A percentile compares a stretch with the other conserved stretches of the same genome.
phyloP scores from a whole-genome alignment of 2,888 invertebrate species.

The Amaurobius ferox region DNA sequence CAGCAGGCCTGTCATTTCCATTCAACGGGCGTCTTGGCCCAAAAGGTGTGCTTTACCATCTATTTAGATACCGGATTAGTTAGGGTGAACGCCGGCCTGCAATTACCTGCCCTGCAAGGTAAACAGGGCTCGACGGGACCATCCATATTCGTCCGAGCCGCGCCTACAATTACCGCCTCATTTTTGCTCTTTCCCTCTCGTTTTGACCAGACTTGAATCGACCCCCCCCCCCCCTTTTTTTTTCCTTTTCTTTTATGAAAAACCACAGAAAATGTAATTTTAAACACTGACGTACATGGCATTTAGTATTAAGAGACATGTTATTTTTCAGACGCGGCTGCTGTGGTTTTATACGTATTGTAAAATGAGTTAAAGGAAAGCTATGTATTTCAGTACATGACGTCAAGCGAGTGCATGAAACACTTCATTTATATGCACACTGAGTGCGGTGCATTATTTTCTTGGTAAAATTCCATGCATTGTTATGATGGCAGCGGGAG shows the following conservation, averaged over 20 bases:
- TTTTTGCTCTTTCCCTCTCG: slow-evolving; percentile 14
- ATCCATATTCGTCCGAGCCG: slow-evolving; percentile 38
- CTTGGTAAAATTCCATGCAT: too few species aligned
- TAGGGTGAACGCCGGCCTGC: slow-evolving; percentile 49
- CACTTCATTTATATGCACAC: too few species aligned
- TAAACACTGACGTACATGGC: not conserved
- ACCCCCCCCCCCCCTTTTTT: not conserved
- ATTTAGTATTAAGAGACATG: too few species aligned
- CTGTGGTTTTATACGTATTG: too few species aligned
- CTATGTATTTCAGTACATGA: too few species aligned
- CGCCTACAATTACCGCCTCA: slow-evolving; percentile 21
- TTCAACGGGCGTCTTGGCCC: slow-evolving; percentile 29
- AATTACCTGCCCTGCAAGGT: slow-evolving; percentile 54
- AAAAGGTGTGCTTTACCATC: slow-evolving; percentile 63
- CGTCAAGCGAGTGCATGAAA: too few species aligned
- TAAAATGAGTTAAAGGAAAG: too few species aligned
- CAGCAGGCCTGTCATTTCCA: slow-evolving; percentile 10
- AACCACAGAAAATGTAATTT: not conserved
- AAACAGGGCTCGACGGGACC: slow-evolving; percentile 37
- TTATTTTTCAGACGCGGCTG: too few species aligned
- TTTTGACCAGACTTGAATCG: slow-evolving; percentile 11
- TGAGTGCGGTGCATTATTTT: too few species aligned
- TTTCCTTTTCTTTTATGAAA: not conserved
- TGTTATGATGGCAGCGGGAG: too few species aligned
- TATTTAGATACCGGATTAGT: slow-evolving; percentile 70